Base-by-base conservation (phyloP, 2,113 vertebrate genomes). In the Zosterops pallidus region DNA sequence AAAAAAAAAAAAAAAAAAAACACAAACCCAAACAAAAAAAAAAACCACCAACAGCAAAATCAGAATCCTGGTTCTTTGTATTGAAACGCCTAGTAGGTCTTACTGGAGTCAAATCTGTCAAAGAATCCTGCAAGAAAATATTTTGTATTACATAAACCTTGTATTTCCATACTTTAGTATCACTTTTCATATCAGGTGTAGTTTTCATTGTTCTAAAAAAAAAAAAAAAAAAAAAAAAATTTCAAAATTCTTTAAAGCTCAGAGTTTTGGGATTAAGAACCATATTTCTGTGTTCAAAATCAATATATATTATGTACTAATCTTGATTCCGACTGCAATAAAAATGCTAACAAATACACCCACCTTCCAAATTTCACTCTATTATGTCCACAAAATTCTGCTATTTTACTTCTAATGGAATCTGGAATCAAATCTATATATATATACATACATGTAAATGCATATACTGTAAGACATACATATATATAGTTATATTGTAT, bases 121-220 rank as follows among this genome's bases (percentile, higher is more conserved):
- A 74, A 35, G 5, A 74, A n/a, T 26, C 1, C 0, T 33, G 8
- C 8, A 7, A 56, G 18, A 47, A 1, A 86, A 46, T 44, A 37
- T 9, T 22, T 8, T 22, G 2, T 23, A 10, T 31, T 59, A 24
- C 2, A 41, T 17, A 39, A 16, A 24, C 24, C 2, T 49, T 37
- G 1, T 26, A 18, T 31, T 74, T 86, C 12, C 5, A 33, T 47
- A 14, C 0, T 69, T 83, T 63, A 49, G 9, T 23, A 4, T 18
- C 7, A 25, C 3, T 50, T 94, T 82, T 68, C 11, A 5, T 49
- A 17, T 12, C 12, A 50, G 2, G 2, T 56, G 6, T 28, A 25
- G 8, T 15, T 63, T 63, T 63, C 10, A 41, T 25, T 59, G 17
- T 7, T 80, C 3, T 69, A 9, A 39, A 39, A 39, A 39, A 39